A percentile compares a stretch with the other conserved stretches of the same genome.
These are phyloP conservation scores for Hymenopus coronatus DNA, from an alignment of 2,888 invertebrate species.

Conservation along the genomic window DNA sequence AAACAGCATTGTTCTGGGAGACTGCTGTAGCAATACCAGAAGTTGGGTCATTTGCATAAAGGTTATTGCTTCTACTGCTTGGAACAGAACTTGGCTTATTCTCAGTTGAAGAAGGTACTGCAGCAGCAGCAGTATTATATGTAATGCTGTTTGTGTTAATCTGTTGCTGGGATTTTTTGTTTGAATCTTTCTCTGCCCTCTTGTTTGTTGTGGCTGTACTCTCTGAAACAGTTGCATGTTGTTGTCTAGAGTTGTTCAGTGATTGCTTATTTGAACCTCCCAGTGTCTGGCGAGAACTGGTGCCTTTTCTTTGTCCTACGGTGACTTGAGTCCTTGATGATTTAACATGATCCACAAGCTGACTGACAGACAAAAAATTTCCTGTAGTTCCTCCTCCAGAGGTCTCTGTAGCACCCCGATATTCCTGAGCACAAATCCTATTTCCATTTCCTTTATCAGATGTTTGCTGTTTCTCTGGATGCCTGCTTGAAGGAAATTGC, in stretches of 20 bases:
- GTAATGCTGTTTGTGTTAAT: neutral
- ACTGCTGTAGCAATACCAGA: neutral
- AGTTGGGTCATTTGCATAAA: neutral
- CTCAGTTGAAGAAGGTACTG: neutral
- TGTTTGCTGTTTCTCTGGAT: neutral
- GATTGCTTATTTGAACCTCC: neutral
- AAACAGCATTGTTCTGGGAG: neutral
- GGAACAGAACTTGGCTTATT: neutral
- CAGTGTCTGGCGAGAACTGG: neutral
- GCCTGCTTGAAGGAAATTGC: neutral
- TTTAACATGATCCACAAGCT: constrained; percentile 52
- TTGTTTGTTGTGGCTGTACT: neutral
- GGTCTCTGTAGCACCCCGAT: neutral
- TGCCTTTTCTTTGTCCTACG: neutral
- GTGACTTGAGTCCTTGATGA: constrained; percentile 5
- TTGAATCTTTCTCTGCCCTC: neutral
- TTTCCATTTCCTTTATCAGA: neutral
- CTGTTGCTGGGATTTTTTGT: neutral
- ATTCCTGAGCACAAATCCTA: neutral
- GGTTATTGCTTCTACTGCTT: neutral
- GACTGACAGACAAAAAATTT: constrained; percentile 60
- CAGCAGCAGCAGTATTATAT: neutral
- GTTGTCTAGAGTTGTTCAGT: neutral
- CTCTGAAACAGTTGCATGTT: neutral
- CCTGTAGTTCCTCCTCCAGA: neutral